Evolutionary conservation across 1,140 invertebrate genomes (phyloP).

Genomic region (Venturia canescens): DNA sequence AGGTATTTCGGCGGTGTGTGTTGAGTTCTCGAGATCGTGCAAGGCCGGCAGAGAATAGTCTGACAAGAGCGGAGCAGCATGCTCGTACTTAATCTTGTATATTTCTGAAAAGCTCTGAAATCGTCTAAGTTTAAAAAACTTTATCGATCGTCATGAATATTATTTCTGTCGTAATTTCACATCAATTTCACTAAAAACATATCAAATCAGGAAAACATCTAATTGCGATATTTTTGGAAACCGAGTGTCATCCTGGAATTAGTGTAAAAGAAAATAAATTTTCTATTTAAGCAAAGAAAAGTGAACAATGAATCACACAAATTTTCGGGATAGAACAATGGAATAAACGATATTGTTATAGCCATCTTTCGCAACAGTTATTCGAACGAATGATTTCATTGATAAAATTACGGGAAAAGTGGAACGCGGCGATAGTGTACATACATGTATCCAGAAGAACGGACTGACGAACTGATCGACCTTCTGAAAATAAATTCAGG

Average conservation of each 20-base stretch:
- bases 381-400: constrained; percentile 1
- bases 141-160: neutral
- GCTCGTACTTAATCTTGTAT: neutral
- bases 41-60: constrained; percentile 2
- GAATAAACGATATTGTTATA: too few species aligned
- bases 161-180: too few species aligned
- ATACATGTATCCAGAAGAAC: constrained; percentile 12
- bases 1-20: neutral
- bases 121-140: neutral
- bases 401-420: neutral
- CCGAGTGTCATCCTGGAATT: too few species aligned
- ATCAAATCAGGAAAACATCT: too few species aligned
- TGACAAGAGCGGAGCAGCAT: constrained; percentile 10
- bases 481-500: constrained; percentile 40
- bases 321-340: too few species aligned
- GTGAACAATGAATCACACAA: too few species aligned
- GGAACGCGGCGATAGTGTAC: neutral
- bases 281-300: too few species aligned
- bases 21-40: neutral
- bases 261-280: too few species aligned
- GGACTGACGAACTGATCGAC: constrained; percentile 28
- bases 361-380: neutral
- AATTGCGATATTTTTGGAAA: too few species aligned
- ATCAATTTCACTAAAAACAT: too few species aligned
- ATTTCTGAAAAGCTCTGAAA: neutral